These are phyloP conservation scores for Sminthurinus aureus DNA, from an alignment of 2,888 invertebrate species.

Conservation along the genomic window DNA sequence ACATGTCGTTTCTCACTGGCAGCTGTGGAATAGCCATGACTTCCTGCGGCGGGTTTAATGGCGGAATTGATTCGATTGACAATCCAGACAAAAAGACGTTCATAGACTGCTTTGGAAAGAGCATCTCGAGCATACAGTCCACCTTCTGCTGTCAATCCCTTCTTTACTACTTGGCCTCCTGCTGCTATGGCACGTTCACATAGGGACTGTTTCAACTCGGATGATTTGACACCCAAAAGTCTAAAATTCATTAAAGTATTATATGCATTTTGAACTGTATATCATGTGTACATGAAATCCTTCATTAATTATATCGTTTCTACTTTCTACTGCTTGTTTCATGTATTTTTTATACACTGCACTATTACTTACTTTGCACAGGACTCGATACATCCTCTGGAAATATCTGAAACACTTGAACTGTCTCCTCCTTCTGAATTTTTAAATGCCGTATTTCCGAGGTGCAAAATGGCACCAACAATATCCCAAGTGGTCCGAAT, in stretches of 20 bases:
- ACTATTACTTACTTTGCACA: conserved; percentile 47
- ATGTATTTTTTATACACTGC: background rate
- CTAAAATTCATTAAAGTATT: conserved; percentile 3
- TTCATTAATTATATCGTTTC: no score
- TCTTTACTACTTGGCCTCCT: conserved; percentile 89
- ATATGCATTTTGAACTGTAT: background rate
- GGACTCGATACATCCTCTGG: conserved; percentile 53
- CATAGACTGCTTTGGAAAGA: conserved; percentile 72
- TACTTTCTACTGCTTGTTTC: background rate
- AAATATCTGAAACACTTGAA: conserved; percentile 49
- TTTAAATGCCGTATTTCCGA: conserved; percentile 70
- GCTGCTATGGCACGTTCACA: conserved; percentile 91
- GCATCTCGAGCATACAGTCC: conserved; percentile 73
- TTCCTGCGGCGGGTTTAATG: conserved; percentile 70
- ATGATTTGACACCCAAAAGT: conserved; percentile 72
- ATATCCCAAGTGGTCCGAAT: conserved; percentile 88
- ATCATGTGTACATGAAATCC: no score
- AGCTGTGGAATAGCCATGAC: conserved; percentile 67
- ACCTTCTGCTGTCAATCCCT: conserved; percentile 84
- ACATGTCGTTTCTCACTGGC: conserved; percentile 72
- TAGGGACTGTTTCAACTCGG: conserved; percentile 76
- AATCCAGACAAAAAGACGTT: conserved; percentile 72
- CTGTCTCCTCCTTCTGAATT: conserved; percentile 51
- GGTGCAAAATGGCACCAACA: conserved; percentile 86
- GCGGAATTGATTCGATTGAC: conserved; percentile 84